Base-by-base conservation (phyloP, 2,797 vertebrate species). In the Amblyraja radiata region DNA sequence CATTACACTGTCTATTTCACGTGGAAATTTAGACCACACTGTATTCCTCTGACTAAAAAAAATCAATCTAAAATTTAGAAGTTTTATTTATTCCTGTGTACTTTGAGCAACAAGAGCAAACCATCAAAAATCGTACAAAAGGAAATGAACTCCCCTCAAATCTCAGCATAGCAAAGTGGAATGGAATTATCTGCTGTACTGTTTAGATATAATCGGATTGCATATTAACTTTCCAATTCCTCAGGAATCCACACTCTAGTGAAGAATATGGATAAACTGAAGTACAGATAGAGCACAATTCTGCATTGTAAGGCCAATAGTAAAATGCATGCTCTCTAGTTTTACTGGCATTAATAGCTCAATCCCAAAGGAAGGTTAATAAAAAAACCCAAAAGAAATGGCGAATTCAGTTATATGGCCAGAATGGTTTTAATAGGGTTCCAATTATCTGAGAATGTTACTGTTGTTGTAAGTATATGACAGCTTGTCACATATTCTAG, bases 371-470 rank as follows among this genome's bases (percentile, higher is more conserved):
- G 36, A 88, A 88, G n/a, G 36, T 86, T 54, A 18, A 18, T 18
- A 71, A 14, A 86, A 86, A 86, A 86, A 32, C 46, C 81, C 81
- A 61, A 61, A 86, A 86, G 83, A 86, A 65, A 86, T 86, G 61
- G 63, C 36, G 23, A n/a, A 68, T 88, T 88, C 61, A 88, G 65
- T 88, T 88, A 65, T 65, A 88, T 68, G 39, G 65, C n/a, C 84
- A 88, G 68, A 88, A 68, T 88, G 84, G 65, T 88, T 88, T 68
- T 36, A 88, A 68, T 68, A 88, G n/a, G 84, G 61, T 36, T 65
- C 68, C 61, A 68, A 88, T 88, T 88, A 88, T 32, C 84, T 36
- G 23, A 88, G 84, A 88, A 36, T 32, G 32, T 88, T 88, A 88
- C 36, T 88, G 36, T 68, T 68, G 61, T 88, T 65, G 61, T n/a